Base-by-base conservation (phyloP, 2,888 invertebrate genomes). In the Hedya salicella region DNA sequence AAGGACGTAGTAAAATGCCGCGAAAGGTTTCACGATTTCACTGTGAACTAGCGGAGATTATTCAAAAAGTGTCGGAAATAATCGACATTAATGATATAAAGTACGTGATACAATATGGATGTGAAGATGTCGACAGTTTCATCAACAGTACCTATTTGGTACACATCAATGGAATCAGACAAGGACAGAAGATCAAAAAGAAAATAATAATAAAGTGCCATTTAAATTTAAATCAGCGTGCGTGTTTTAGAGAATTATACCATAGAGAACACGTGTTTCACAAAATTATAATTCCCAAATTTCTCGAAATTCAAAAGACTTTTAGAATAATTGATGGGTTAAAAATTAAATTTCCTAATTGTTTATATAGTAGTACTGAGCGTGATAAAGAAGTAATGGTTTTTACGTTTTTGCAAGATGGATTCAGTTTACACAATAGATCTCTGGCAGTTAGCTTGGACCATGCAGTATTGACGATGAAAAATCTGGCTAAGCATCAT, bases 401-500 rank as follows among this genome's bases (percentile, higher is more conserved):
- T 9, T 14, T 80, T n/a, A 67, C 75, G 25, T 71, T 66, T 40
- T 68, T 77, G 48, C 19, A 64, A 9, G 64, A 75, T 1, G 74
- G 75, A 42, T 83, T 74, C 60, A 74, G 44, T 62, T 62, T 78
- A 52, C 73, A 78, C n/a, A 73, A 84, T 52, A 79, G 87, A 79
- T 75, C 85, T 53, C 59, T 71, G 17, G 77, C 78, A 71, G 75
- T 78, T 67, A 80, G 83, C 69, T 71, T 87, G 5, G 71, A 73
- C 39, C 84, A 87, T 56, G 81, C 80, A 11, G 71, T 77, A 11
- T 72, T 87, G 4, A 83, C 81, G 49, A 74, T 87, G 70, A 88
- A 83, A 75, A 79, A 84, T 78, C 78, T 88, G 68, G 89, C 85
- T 1, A 89, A 87, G 77, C 73, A 87, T 57, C 88, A 89, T 63